Evolutionary conservation across 1,140 invertebrate genomes (phyloP), one percentile per base, ranked within the genome.

Genomic region (Drosophila ironensis): DNA sequence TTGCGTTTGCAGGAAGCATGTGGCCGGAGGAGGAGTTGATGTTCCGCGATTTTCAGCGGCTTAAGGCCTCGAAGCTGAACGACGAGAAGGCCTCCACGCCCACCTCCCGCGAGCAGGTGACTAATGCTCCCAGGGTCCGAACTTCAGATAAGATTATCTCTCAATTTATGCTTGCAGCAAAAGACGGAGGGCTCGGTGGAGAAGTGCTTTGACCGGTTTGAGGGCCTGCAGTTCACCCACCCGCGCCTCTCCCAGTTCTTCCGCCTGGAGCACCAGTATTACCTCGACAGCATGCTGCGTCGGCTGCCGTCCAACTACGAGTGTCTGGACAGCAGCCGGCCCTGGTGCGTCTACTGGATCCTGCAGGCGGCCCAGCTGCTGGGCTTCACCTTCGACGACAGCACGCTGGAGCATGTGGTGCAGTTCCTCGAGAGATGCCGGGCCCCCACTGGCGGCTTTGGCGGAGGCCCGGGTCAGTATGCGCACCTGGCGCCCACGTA

Each of bases 341-440:
- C 98, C 3, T 99, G 98, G 98, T 90, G 98, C 19, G 95, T 97
- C 84, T 99, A 98, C 88, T 99, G 98, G 98, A 97, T 97, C 67
- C 89, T 98, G 14, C 97, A 99, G 91, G 94, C 96, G 4, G 91
- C 99, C n/a, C 94, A 95, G 88, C 89, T 98, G 33, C 90, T 99
- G 17, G 94, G 94, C 70, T 93, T 94, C 53, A 92, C 93, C 75
- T 91, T 98, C 38, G 92, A 94, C 63, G 91, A 93, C 33, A 91
- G 93, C 67, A 92, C 93, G n/a, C 92, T 94, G 59, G 92, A 92
- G 38, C 89, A 93, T 82, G 92, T 96, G 64, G 93, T 93, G 14
- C 78, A 93, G 16, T 97, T 97, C 90, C 88, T 97, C 73, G 80
- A 47, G 92, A 89, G 88, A 81, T 89, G 97, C 89, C 96, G 98